A percentile compares a stretch with the other conserved stretches of the same genome.
Evolutionary conservation across 2,888 invertebrate genomes (phyloP).

Genomic region (Pemphredon lugubris): DNA sequence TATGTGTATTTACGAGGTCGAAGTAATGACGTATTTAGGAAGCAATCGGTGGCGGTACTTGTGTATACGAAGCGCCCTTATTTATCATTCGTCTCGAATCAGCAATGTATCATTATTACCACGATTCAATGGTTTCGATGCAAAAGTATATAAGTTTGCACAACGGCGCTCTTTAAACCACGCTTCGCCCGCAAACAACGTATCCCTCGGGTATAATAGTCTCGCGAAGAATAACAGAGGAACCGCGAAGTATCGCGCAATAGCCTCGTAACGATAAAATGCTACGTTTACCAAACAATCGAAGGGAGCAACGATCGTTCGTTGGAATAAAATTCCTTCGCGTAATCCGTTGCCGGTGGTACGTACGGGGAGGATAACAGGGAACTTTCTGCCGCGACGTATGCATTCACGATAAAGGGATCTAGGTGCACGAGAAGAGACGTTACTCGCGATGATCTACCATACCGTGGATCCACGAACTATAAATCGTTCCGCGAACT

Average conservation of each 20-base stretch:
- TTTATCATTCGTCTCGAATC: constrained; percentile 16
- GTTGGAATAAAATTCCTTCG: constrained; percentile 1
- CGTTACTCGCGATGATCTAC: constrained; percentile 66
- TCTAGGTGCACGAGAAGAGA: constrained; percentile 59
- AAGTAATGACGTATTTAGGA: constrained; percentile 45
- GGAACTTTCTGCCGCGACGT: constrained; percentile 40
- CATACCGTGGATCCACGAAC: constrained; percentile 60
- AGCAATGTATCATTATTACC: constrained; percentile 25
- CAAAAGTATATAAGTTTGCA: no score
- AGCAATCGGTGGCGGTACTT: constrained; percentile 36
- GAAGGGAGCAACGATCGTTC: not conserved
- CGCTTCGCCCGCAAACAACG: no score
- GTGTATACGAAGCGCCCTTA: constrained; percentile 35
- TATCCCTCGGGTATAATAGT: no score
- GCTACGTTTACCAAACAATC: not conserved
- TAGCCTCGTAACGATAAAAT: no score
- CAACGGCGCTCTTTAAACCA: no score
- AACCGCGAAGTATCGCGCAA: constrained; percentile 1
- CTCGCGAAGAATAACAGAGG: no score
- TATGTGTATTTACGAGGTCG: constrained; percentile 59
- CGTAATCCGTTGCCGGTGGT: constrained; percentile 2
- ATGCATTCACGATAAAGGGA: constrained; percentile 59
- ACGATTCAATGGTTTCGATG: no score
- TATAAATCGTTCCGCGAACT: constrained; percentile 71
- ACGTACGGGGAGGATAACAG: no score